Conservation (phyloP, 1,140 invertebrate species). For the Drosophila mojavensis region DNA sequence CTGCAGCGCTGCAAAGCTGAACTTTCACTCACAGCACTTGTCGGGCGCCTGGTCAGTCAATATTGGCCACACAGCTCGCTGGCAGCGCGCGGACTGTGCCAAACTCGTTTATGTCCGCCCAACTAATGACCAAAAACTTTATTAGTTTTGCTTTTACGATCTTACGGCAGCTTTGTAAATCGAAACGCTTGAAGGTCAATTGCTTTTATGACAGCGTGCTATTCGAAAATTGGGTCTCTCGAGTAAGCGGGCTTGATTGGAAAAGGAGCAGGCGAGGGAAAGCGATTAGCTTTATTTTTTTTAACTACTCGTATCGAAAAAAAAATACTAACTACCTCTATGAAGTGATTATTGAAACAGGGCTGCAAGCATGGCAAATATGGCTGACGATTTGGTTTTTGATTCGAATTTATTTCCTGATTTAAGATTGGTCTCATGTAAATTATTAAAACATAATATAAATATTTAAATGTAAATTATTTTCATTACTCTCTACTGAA, state of each 20-base stretch:
- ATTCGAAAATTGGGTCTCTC: conserved; percentile 65
- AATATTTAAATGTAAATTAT: no score
- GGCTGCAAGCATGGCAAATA: no score
- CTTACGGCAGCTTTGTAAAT: conserved; percentile 37
- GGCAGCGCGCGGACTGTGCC: conserved; percentile 4
- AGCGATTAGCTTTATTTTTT: not conserved
- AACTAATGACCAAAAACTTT: conserved; percentile 76
- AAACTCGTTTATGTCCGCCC: conserved; percentile 61
- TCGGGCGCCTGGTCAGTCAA: conserved; percentile 41
- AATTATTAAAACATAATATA: no score
- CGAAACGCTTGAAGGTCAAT: conserved; percentile 72
- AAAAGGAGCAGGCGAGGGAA: conserved; percentile 23
- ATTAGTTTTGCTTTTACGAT: conserved; percentile 69
- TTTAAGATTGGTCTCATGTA: no score
- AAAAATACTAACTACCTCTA: not conserved
- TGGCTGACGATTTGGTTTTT: no score
- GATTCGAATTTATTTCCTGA: no score
- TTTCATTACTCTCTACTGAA: no score
- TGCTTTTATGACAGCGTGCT: conserved; percentile 46
- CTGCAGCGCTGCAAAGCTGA: conserved; percentile 29
- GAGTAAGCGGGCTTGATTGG: conserved; percentile 4
- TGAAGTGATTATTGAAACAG: no score
- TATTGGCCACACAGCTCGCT: conserved; percentile 54
- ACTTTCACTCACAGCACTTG: conserved; percentile 77
- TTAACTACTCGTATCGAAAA: not conserved